These are phyloP conservation scores for Artemia sp. DNA, from an alignment of 2,888 invertebrate genomes.

Conservation along the genomic window DNA sequence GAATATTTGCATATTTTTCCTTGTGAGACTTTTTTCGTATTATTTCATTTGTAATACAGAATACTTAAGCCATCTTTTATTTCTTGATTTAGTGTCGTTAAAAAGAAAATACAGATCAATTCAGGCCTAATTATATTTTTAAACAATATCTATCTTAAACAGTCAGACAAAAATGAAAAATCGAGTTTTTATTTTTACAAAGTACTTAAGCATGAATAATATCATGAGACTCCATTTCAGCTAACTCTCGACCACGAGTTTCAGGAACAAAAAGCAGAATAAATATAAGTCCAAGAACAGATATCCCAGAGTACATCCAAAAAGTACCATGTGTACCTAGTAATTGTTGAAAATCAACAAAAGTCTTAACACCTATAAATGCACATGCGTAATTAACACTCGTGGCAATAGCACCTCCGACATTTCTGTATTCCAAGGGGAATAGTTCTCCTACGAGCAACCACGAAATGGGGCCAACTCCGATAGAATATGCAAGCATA, in stretches of 20 bases:
- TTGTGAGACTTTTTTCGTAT: no score
- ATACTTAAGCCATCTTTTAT: no score
- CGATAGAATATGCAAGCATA: slow-evolving; percentile 67
- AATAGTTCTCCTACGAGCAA: slow-evolving; percentile 59
- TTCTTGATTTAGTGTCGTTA: no score
- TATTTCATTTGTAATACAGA: no score
- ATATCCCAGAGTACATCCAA: slow-evolving; percentile 69
- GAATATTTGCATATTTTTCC: no score
- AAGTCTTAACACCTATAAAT: slow-evolving; percentile 68
- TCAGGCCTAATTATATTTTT: no score
- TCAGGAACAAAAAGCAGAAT: slow-evolving; percentile 73
- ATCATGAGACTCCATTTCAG: slow-evolving; percentile 52
- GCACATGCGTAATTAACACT: slow-evolving; percentile 72
- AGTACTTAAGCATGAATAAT: slow-evolving; percentile 9
- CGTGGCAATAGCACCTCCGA: slow-evolving; percentile 69
- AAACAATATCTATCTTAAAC: no score
- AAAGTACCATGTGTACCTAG: slow-evolving; percentile 66
- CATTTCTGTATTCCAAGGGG: slow-evolving; percentile 46
- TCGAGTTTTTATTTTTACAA: no score
- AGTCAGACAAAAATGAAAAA: no score
- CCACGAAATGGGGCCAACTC: slow-evolving; percentile 75
- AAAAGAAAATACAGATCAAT: no score
- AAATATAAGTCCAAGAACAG: slow-evolving; percentile 61
- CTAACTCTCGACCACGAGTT: slow-evolving; percentile 72
- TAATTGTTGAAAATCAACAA: slow-evolving; percentile 58